A percentile compares a stretch with the other conserved stretches of the same genome.
Conservation (phyloP, 2,888 invertebrate genomes). For the Lochmaea crataegi region DNA sequence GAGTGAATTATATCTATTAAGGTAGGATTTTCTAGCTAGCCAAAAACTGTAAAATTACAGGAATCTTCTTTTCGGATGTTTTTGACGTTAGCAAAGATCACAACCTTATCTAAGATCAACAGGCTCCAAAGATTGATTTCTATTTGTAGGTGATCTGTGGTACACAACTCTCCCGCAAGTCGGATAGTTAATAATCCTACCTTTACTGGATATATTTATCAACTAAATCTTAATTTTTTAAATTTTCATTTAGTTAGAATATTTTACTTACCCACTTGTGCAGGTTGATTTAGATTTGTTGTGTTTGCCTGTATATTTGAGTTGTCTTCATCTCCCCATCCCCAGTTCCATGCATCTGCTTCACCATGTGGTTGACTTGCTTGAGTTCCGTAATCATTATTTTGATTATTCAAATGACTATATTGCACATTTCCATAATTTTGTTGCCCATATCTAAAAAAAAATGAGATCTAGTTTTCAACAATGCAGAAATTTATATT, state of each 20-base stretch:
- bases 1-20: background rate
- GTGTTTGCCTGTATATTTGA: constrained; percentile 55
- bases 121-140: too few species aligned
- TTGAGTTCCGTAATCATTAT: constrained; percentile 54
- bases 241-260: too few species aligned
- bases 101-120: too few species aligned
- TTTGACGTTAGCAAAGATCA: too few species aligned
- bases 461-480: background rate
- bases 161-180: too few species aligned
- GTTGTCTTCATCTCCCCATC: constrained; percentile 70
- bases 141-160: too few species aligned
- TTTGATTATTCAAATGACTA: constrained; percentile 52
- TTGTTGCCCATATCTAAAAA: constrained; percentile 41
- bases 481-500: background rate
- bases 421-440: constrained; percentile 54
- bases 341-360: constrained; percentile 70
- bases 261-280: constrained; percentile 38
- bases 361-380: constrained; percentile 54
- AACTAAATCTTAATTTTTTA: too few species aligned
- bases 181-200: too few species aligned
- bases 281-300: constrained; percentile 35
- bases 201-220: too few species aligned
- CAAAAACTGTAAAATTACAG: too few species aligned
- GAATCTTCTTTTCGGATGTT: too few species aligned
- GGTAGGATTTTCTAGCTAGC: background rate